phyloP scores from a whole-genome alignment of 2,113 vertebrate species.

The Pachycephala philippinensis region DNA sequence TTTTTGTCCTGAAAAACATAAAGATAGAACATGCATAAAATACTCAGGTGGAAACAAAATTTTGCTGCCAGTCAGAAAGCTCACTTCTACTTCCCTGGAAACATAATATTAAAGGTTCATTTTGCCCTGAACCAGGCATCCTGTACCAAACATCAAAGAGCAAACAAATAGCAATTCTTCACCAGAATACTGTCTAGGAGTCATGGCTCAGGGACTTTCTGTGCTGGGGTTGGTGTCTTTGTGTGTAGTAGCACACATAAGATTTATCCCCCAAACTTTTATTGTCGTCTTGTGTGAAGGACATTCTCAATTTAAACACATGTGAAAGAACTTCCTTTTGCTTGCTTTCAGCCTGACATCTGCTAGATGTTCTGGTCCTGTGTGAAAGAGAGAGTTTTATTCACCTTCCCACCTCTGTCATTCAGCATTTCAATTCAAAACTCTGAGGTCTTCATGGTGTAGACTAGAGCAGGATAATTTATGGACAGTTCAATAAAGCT shows the following conservation, averaged over 20 bases:
- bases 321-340: rapidly evolving
- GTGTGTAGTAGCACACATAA: neutral
- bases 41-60: neutral
- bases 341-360: neutral
- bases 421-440: neutral
- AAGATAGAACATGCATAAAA: neutral
- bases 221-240: neutral
- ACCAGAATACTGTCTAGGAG: neutral
- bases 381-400: neutral
- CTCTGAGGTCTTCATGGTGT: neutral
- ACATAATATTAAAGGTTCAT: neutral
- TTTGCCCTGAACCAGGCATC: neutral
- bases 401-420: neutral
- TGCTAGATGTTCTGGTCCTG: neutral
- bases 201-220: neutral
- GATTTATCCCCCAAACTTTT: neutral
- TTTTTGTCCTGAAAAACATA: neutral
- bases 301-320: neutral
- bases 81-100: neutral
- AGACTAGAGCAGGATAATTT: neutral
- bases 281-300: neutral
- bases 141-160: neutral
- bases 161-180: neutral
- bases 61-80: neutral
- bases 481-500: neutral